Evolutionary conservation across 1,140 invertebrate genomes (phyloP), one percentile per base, ranked within the genome.

Genomic region (Rhopalosiphum maidis): DNA sequence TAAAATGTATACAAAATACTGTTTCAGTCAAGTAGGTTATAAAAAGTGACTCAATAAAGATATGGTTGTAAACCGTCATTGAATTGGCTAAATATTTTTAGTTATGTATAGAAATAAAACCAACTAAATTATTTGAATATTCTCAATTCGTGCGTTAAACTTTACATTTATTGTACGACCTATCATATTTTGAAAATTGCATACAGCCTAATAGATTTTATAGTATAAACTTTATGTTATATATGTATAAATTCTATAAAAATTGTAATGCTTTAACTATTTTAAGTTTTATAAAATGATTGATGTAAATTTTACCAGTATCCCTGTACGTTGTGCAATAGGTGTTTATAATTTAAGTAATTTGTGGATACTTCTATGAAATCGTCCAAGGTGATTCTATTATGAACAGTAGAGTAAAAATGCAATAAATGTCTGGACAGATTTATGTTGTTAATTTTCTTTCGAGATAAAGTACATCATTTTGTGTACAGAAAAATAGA

Each of bases 361-460:
- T n/a, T 35, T 35, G 2, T 23, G 18, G 30, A 88, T 51, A 35
- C 30, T 51, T 23, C 30, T 87, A 9, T 88, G 21, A 35, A 48
- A 88, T 51, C 21, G 46, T 87, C 30, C 48, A 88, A 22, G 23
- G 46, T 2, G 86, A 51, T 22, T 51, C 7, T 88, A 51, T 25
- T 88, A 55, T 15, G 18, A 90, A 60, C 25, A 91, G 9, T 46
- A 15, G 68, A 82, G n/a, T 46, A 5, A n/a, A 22, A 35, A 68
- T 43, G 54, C 25, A 91, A 91, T 91, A 91, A 91, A 83, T 22
- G 22, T 91, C 68, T 7, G 43, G 43, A 91, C 37, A 82, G 90
- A 91, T 91, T 91, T 91, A 91, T 91, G 90, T 91, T 91, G 55
- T 48, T 82, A 91, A 91, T 91, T 82, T 91, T 77, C 60, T 91